Percentiles rank a stretch among this genome's conserved stretches.
These are phyloP conservation scores for Gymnoscelis rufifasciata DNA, from an alignment of 2,888 invertebrate species.

Conservation along the genomic window DNA sequence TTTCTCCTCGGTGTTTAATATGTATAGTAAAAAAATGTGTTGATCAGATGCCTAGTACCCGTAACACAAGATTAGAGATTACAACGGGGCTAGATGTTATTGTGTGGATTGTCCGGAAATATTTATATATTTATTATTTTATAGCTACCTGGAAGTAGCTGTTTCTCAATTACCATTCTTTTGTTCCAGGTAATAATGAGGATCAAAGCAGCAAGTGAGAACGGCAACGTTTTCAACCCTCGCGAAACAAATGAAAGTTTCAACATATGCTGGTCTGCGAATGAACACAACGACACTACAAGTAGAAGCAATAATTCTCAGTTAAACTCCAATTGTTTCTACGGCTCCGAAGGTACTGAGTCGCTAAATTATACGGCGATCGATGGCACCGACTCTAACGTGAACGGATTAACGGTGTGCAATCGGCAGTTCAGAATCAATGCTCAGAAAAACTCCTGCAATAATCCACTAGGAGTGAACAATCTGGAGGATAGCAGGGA, in stretches of 20 bases:
- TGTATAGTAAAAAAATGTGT: too few species aligned
- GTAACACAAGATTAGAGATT: too few species aligned
- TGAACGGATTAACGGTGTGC: constrained; percentile 49
- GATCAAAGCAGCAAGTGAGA: constrained; percentile 54
- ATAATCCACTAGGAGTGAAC: constrained; percentile 33
- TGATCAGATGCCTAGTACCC: too few species aligned
- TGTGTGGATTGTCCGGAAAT: too few species aligned
- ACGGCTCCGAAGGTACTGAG: constrained; percentile 37
- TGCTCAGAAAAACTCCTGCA: constrained; percentile 41
- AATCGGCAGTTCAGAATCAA: constrained; percentile 63
- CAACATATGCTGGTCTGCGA: constrained; percentile 45
- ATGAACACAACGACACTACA: constrained; percentile 35
- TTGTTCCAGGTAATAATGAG: constrained; percentile 65
- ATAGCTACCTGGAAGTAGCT: too few species aligned
- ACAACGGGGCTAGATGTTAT: too few species aligned
- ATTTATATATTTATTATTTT: too few species aligned
- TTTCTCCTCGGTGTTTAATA: too few species aligned
- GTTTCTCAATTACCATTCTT: constrained; percentile 7
- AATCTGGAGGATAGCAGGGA: constrained; percentile 47
- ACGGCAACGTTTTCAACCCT: constrained; percentile 55
- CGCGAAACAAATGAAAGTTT: constrained; percentile 36
- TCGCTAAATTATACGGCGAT: constrained; percentile 36
- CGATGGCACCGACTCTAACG: constrained; percentile 33
- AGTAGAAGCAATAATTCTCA: constrained; percentile 40
- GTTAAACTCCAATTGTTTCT: constrained; percentile 42